Percentiles rank a stretch among this genome's conserved stretches.
These are phyloP conservation scores for Pristionchus pacificus DNA, from an alignment of 1,140 invertebrate genomes.

Conservation along the genomic window DNA sequence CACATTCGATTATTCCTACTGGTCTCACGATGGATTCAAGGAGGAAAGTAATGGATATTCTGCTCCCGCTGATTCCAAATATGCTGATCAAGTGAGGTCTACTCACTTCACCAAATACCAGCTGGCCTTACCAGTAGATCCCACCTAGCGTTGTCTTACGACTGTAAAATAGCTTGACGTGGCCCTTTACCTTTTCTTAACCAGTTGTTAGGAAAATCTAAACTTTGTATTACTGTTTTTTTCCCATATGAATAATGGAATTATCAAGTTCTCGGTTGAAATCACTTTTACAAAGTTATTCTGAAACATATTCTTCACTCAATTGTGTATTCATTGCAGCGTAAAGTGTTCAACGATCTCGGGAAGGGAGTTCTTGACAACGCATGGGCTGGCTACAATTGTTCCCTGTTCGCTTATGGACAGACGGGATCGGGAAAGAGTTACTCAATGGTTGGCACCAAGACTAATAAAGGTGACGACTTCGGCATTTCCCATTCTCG, in stretches of 20 bases:
- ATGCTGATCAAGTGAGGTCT: slow-evolving; percentile 62
- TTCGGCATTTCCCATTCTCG: slow-evolving; percentile 16
- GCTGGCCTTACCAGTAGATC: no score
- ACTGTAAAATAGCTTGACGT: no score
- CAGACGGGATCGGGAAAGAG: slow-evolving; percentile 68
- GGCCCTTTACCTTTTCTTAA: no score
- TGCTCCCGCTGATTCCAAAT: slow-evolving; percentile 60
- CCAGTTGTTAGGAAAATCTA: no score
- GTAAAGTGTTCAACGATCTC: slow-evolving; percentile 64
- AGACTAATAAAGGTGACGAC: slow-evolving; percentile 64
- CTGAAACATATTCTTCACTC: no score
- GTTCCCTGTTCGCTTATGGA: slow-evolving; percentile 67
- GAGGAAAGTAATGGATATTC: slow-evolving; percentile 62
- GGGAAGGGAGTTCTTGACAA: slow-evolving; percentile 66
- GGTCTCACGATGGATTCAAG: slow-evolving; percentile 67
- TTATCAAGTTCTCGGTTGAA: no score
- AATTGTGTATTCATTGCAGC: slow-evolving; percentile 60
- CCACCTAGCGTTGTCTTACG: no score
- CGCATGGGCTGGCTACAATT: slow-evolving; percentile 68
- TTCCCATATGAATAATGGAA: no score
- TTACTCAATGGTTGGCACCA: slow-evolving; percentile 72
- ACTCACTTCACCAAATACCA: no score
- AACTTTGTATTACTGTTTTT: no score
- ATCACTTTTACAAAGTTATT: no score
- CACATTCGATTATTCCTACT: slow-evolving; percentile 67